Evolutionary conservation across 2,797 vertebrate genomes (phyloP).

Genomic region (Lepus oiostolus): DNA sequence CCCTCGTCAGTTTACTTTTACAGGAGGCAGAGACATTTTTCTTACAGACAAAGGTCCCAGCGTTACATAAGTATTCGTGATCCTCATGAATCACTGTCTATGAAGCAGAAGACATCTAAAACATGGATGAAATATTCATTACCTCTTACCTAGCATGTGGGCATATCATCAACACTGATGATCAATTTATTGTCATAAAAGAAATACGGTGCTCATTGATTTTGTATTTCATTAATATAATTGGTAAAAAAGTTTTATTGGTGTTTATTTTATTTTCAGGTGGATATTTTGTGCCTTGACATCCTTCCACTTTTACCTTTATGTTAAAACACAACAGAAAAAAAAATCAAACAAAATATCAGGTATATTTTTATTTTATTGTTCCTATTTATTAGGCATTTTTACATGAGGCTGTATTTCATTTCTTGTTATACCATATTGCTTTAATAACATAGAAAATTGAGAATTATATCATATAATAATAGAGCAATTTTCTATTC

Average conservation of each 20-base stretch:
- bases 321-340: neutral
- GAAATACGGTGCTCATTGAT: neutral
- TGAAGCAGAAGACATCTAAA: neutral
- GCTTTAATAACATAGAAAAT: neutral
- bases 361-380: neutral
- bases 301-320: neutral
- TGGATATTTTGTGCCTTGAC: neutral
- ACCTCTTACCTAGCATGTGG: neutral
- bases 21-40: neutral
- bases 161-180: neutral
- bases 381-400: neutral
- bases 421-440: neutral
- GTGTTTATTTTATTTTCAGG: neutral
- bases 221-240: neutral
- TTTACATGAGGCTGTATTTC: neutral
- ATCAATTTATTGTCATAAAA: neutral
- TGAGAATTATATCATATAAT: neutral
- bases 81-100: neutral
- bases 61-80: neutral
- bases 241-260: neutral
- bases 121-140: neutral
- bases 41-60: neutral
- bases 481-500: slow-evolving; percentile 19
- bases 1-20: neutral
- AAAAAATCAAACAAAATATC: neutral